Evolutionary conservation across 2,797 vertebrate species (phyloP).

Genomic region (Pelobates cultripes): DNA sequence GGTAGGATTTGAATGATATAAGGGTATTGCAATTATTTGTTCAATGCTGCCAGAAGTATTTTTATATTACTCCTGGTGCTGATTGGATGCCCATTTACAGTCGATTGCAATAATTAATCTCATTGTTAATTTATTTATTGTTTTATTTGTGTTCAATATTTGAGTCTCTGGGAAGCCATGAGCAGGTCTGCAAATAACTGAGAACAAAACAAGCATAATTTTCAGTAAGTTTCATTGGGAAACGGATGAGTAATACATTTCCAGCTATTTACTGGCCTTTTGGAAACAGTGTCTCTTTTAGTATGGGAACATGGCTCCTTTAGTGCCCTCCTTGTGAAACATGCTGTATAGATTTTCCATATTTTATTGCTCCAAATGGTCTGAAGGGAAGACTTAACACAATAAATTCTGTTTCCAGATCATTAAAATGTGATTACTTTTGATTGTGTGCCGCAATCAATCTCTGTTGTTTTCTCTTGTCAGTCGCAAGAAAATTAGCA

Average conservation of each 20-base stretch:
- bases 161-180: too few relatives aligned
- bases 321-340: neutral
- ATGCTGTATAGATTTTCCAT: slow-evolving; percentile 13
- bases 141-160: too few relatives aligned
- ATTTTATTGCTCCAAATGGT: slow-evolving; percentile 14
- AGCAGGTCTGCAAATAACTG: too few relatives aligned
- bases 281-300: neutral
- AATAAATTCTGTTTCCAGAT: slow-evolving; percentile 36
- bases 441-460: slow-evolving; percentile 36
- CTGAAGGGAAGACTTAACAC: slow-evolving; percentile 46
- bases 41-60: too few relatives aligned
- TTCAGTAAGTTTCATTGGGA: neutral
- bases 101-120: too few relatives aligned
- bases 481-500: slow-evolving; percentile 45
- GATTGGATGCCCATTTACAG: too few relatives aligned
- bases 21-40: too few relatives aligned
- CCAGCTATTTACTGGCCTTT: neutral
- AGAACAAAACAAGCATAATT: too few relatives aligned
- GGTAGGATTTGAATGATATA: too few relatives aligned
- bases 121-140: too few relatives aligned
- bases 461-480: slow-evolving; percentile 25
- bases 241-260: neutral
- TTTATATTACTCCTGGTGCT: too few relatives aligned
- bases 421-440: slow-evolving; percentile 57
- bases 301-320: neutral